Evolutionary conservation across 2,113 vertebrate genomes (phyloP).

Genomic region (Gulo gulo): DNA sequence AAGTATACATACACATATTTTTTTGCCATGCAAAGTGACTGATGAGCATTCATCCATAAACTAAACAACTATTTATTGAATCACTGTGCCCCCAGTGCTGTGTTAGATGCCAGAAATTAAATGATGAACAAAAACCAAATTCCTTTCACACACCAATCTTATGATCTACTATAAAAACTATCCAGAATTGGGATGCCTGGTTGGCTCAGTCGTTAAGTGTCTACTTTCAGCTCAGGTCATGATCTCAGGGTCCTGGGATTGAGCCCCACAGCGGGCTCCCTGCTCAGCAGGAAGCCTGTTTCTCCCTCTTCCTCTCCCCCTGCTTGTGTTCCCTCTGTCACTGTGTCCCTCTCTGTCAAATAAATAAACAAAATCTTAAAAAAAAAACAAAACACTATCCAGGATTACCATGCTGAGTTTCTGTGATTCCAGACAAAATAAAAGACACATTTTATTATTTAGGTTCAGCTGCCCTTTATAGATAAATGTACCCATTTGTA

Average conservation of each 20-base stretch:
- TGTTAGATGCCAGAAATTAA: neutral
- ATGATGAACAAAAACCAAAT: neutral
- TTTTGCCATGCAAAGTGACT: neutral
- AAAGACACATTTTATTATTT: constrained; percentile 3
- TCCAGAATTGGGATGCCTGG: too few species aligned
- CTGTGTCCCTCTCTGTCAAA: too few species aligned
- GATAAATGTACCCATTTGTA: neutral
- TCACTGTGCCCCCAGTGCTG: neutral
- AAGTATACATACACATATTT: neutral
- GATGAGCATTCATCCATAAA: neutral
- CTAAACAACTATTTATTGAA: neutral
- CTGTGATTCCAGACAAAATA: neutral
- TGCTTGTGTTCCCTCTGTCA: too few species aligned
- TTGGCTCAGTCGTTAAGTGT: too few species aligned
- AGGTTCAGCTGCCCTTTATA: neutral
- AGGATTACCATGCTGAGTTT: neutral
- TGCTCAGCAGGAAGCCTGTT: too few species aligned
- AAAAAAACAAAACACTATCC: too few species aligned
- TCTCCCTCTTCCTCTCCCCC: too few species aligned
- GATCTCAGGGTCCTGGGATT: too few species aligned
- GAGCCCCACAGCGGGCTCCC: too few species aligned
- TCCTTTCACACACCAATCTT: neutral
- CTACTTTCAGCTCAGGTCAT: too few species aligned
- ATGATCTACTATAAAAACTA: neutral
- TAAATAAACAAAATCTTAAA: too few species aligned